phyloP scores from a whole-genome alignment of 2,888 invertebrate genomes.

The Teleogryllus oceanicus region DNA sequence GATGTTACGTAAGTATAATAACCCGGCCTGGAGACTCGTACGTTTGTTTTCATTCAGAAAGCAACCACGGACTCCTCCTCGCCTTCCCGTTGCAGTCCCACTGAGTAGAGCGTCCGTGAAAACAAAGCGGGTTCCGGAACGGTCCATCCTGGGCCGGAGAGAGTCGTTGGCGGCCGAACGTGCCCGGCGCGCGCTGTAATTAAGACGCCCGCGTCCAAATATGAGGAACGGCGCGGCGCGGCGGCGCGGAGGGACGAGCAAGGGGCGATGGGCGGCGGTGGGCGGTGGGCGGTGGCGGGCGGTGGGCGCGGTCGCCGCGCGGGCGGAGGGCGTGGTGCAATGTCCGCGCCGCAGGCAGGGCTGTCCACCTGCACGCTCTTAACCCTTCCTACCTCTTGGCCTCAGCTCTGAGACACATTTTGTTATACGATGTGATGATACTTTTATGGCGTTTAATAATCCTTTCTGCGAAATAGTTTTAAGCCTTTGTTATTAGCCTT shows the following conservation, averaged over 20 bases:
- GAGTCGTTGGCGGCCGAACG: not conserved
- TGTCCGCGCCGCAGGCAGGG: too few species aligned
- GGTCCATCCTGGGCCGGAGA: not conserved
- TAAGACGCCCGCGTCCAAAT: constrained; percentile 6
- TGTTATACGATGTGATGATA: too few species aligned
- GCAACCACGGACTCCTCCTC: not conserved
- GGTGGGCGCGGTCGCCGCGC: not conserved
- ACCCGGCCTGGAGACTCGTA: not conserved
- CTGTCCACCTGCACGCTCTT: too few species aligned
- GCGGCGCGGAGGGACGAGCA: not conserved
- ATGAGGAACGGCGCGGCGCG: not conserved
- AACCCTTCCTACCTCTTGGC: too few species aligned
- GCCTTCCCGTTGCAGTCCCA: not conserved
- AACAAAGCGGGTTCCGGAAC: not conserved
- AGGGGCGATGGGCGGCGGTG: not conserved
- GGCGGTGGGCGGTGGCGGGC: not conserved
- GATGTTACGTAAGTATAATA: too few species aligned
- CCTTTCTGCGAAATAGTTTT: too few species aligned
- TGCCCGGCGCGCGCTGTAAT: not conserved
- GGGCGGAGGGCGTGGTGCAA: too few species aligned
- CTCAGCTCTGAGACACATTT: too few species aligned
- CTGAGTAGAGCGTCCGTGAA: not conserved
- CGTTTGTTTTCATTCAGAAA: not conserved
- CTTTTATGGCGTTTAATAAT: too few species aligned
- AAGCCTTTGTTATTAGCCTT: too few species aligned